Evolutionary conservation across 2,113 vertebrate genomes (phyloP), one percentile per base, ranked within the genome.

Genomic region (Podarcis cretensis): DNA sequence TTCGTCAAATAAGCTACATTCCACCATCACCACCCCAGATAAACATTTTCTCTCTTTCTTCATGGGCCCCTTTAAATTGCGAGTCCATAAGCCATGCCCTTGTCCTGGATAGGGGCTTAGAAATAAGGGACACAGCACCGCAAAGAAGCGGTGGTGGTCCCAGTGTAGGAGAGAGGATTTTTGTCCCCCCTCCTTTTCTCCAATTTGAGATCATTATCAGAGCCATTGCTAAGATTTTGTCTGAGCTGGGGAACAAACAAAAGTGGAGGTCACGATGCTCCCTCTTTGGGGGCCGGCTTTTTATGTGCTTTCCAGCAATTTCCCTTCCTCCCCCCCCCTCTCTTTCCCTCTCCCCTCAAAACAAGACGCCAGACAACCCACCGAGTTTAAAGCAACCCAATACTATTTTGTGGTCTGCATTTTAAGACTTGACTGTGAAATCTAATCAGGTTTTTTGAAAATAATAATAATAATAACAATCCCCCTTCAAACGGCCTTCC

Each of bases 401-500:
- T 94, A 91, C 89, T 91, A 84, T 94, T 95, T 95, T 81, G 91
- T 89, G 68, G 91, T 90, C 73, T 57, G 87, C 85, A 32, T 88
- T 83, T 84, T 76, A 94, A 89, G 87, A 0, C 93, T 93, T 1
- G 87, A 66, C 93, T 93, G 86, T 92, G 94, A 89, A 87, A 95
- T 96, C 89, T 96, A 96, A 97, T 95, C 93, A 86, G 92, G 95
- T 54, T 54, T 54, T 54, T 54, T 48, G 0, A 48, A 54, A 10
- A 48, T 48, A 48, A 54, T 12, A 54, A 9, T 48, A 48, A 48
- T 48, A 48, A 48, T 9, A 48, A 54, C 9, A 12, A 54, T 54
- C 96, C 95, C 95, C 96, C 95, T 96, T 96, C 95, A 96, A 93
- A 94, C 81, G 92, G 87, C 92, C 91, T 95, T 95, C 95, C 92